Base-by-base conservation (phyloP, 2,888 invertebrate species). In the Drosophila multiciliata region DNA sequence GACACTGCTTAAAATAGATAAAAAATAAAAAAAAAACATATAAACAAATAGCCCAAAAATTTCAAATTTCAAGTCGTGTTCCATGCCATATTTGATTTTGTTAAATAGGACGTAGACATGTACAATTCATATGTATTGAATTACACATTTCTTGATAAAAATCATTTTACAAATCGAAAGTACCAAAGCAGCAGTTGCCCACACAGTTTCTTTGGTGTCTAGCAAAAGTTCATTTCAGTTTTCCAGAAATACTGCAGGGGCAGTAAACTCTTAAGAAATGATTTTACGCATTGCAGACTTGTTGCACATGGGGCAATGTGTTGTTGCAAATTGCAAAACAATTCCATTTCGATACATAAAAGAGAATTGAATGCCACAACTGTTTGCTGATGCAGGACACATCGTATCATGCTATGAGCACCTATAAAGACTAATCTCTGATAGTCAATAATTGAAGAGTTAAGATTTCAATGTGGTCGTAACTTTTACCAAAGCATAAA, bases 381-480 rank as follows among this genome's bases (percentile, higher is more conserved):
- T 71, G 63, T 66, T 75, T 75, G 66, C 23, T 33, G 36, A 70
- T 70, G 64, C 73, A 36, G 42, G 23, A 11, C 52, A 23, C 60
- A 73, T 15, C 42, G 33, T 26, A 26, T 17, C 20, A 26, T 20
- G 35, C 35, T 20, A 35, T 20, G 35, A 59, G 42, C 20, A 33
- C 45, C 45, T 35, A n/a, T 12, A 36, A 73, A 48, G 48, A 45
- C 61, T 48, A 40, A 45, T 36, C 74, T 52, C 54, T 52, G 50
- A 57, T 66, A 50, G 45, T 80, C 66, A 80, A 81, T 78, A 80
- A 77, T 74, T 80, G 57, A 77, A 67, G 67, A 70, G 62, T 74
- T 63, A 40, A 62, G 79, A 73, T 80, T 76, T 60, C 65, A 60
- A 62, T 60, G 66, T 49, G 57, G 35, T 53, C 74, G 68, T 59